phyloP scores from a whole-genome alignment of 2,888 invertebrate genomes.

The Nomada goodeniana region DNA sequence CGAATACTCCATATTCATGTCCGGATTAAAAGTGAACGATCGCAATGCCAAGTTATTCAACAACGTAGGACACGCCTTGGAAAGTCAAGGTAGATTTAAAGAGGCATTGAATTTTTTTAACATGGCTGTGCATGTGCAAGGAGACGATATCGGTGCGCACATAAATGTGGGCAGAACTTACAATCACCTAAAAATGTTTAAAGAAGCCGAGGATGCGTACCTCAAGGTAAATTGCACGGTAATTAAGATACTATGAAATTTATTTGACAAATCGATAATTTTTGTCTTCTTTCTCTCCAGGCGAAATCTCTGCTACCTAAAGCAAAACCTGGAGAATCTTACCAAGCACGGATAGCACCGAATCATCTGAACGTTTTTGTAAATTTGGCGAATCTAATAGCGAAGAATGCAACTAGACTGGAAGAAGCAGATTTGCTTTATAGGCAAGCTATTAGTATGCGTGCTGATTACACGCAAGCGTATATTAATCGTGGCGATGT shows the following conservation, averaged over 20 bases:
- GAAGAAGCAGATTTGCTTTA: conserved; percentile 98
- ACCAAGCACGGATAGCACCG: conserved; percentile 97
- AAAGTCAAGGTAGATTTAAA: conserved; percentile 88
- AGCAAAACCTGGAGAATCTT: conserved; percentile 96
- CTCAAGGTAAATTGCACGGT: conserved; percentile 86
- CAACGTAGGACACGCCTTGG: conserved; percentile 98
- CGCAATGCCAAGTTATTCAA: conserved; percentile 98
- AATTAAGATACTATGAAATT: neutral
- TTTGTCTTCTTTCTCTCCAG: conserved; percentile 75
- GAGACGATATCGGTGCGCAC: conserved; percentile 98
- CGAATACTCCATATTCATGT: conserved; percentile 97
- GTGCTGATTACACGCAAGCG: conserved; percentile 97
- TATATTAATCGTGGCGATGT: conserved; percentile 99
- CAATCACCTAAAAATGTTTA: conserved; percentile 94
- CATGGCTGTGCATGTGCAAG: conserved; percentile 96
- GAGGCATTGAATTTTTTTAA: conserved; percentile 96
- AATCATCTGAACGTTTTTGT: conserved; percentile 98
- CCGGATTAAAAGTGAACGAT: conserved; percentile 94
- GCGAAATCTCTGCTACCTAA: conserved; percentile 96
- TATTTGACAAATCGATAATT: neutral
- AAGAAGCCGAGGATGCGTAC: conserved; percentile 97
- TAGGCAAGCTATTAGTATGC: conserved; percentile 98
- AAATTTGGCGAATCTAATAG: conserved; percentile 97
- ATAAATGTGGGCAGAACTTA: conserved; percentile 98
- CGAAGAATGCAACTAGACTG: conserved; percentile 95